These are phyloP conservation scores for Gisinianus flammeolus DNA, from an alignment of 2,888 invertebrate species.

Conservation along the genomic window DNA sequence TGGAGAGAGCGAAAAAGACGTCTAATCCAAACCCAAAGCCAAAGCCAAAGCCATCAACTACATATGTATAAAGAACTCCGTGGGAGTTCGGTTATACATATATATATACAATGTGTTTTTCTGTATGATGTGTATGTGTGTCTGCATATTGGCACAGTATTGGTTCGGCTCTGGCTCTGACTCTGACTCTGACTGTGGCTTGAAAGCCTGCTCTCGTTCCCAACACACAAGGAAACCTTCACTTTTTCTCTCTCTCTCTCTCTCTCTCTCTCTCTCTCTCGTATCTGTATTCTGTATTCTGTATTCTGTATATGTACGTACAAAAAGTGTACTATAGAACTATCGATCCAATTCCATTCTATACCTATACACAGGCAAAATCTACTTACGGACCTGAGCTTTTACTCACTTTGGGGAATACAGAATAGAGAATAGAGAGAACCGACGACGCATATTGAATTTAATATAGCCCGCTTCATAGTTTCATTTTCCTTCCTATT, in stretches of 20 bases:
- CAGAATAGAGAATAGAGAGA: not conserved
- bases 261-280: not conserved
- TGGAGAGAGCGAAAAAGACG: not conserved
- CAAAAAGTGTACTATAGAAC: not conserved
- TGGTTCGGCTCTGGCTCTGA: not conserved
- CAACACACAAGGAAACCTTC: too few relatives aligned
- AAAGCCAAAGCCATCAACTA: not conserved
- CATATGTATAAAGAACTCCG: too few relatives aligned
- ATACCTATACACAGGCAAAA: not conserved
- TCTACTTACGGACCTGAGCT: too few relatives aligned
- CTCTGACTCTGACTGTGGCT: not conserved
- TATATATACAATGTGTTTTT: not conserved
- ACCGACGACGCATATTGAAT: not conserved
- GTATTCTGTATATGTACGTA: not conserved
- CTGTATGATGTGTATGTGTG: not conserved
- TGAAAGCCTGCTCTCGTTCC: too few relatives aligned
- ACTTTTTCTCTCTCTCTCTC: not conserved
- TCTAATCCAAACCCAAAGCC: not conserved
- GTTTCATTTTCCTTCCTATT: not conserved
- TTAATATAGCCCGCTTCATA: not conserved
- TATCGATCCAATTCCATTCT: constrained; percentile 14
- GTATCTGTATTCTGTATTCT: not conserved
- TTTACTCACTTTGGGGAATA: not conserved
- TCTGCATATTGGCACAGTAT: not conserved
- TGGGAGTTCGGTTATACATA: not conserved